Base-by-base conservation (phyloP, 2,797 vertebrate species). In the Vultur gryphus region DNA sequence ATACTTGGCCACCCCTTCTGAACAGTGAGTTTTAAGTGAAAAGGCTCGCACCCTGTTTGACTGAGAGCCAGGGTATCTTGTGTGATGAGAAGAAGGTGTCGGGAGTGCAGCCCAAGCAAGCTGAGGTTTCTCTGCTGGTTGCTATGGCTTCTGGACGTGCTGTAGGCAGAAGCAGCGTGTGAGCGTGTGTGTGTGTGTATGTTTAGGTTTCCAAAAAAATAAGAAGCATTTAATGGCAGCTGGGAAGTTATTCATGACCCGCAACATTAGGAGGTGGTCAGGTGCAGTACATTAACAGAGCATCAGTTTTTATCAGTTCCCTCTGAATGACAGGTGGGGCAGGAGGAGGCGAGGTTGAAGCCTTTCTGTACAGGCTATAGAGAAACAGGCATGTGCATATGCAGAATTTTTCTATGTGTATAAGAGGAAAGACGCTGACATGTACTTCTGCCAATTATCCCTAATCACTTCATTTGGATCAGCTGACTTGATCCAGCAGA, bases 401-500 rank as follows among this genome's bases (percentile, higher is more conserved):
- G 49, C 43, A 69, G 33, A 52, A 24, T 46, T 83, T 59, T 80
- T 77, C 61, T 69, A 0, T 77, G 33, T 58, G 26, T 82, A 39
- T 62, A 59, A 46, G 24, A 41, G 25, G 48, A 80, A 79, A 80
- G 67, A 51, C 61, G 58, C 35, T 33, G 66, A 39, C 51, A 31
- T 2, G 2, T 49, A 55, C 16, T 78, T 89, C 82, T 94, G 37
- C 70, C 64, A 88, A 0, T 92, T 89, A 71, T 55, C 87, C 66
- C 44, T 86, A 21, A 90, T 91, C 6, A 7, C 66, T 94, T 90
- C 41, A 41, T 84, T 81, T 69, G 48, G 55, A 78, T 86, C 76
- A 67, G 35, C 59, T 87, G 81, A 78, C 37, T 84, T 90, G 67
- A 85, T 93, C 75, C 41, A 66, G 71, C 84, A 79, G 69, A 58